Evolutionary conservation across 2,888 invertebrate species (phyloP).

Genomic region (Exocentrus adspersus): DNA sequence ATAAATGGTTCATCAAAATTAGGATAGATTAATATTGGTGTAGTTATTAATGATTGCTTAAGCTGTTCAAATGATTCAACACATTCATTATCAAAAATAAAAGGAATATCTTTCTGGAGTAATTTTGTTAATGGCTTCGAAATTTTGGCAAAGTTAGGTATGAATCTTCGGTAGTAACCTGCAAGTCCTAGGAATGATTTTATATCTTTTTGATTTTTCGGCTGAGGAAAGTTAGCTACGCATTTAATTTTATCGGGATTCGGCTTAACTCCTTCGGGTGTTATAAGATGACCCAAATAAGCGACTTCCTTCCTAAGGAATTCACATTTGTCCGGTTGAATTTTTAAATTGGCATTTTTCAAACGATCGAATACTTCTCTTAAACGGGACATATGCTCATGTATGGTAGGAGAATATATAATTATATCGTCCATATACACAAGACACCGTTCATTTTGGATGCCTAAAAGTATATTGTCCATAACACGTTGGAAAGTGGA

Average conservation of each 20-base stretch:
- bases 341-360: slow-evolving; percentile 29
- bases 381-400: slow-evolving; percentile 22
- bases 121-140: too few relatives aligned
- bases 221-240: slow-evolving; percentile 28
- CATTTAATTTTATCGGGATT: slow-evolving; percentile 43
- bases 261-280: slow-evolving; percentile 39
- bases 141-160: slow-evolving; percentile 5
- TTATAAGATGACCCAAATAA: slow-evolving; percentile 36
- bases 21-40: slow-evolving; percentile 37
- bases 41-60: slow-evolving; percentile 36
- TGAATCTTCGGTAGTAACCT: slow-evolving; percentile 41
- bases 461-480: slow-evolving; percentile 31
- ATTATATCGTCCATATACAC: slow-evolving; percentile 24
- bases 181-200: slow-evolving; percentile 36
- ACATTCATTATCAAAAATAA: background rate
- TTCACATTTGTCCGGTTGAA: slow-evolving; percentile 38
- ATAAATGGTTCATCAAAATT: slow-evolving; percentile 40
- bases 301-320: slow-evolving; percentile 32
- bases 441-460: slow-evolving; percentile 30
- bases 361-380: slow-evolving; percentile 24
- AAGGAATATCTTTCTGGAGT: background rate
- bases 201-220: slow-evolving; percentile 29
- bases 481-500: slow-evolving; percentile 33
- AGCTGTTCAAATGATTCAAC: slow-evolving; percentile 36
- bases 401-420: slow-evolving; percentile 26